A percentile compares a stretch with the other conserved stretches of the same genome.
phyloP scores from a whole-genome alignment of 2,888 invertebrate species.

The Coelinius sp. region DNA sequence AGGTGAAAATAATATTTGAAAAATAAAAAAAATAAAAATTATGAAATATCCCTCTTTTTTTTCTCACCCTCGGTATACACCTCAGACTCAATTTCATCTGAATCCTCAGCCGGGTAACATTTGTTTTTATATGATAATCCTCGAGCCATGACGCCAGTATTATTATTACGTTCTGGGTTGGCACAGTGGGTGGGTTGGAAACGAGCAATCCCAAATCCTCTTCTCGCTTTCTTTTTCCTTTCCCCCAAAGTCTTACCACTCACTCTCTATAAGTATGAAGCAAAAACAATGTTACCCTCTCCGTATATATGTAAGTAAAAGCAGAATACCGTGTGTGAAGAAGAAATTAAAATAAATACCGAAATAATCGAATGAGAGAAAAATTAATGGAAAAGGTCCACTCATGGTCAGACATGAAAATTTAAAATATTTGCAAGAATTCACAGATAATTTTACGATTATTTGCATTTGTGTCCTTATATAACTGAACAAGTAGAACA shows the following conservation, averaged over 20 bases:
- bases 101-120: slow-evolving; percentile 47
- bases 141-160: slow-evolving; percentile 49
- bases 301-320: background rate
- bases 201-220: slow-evolving; percentile 35
- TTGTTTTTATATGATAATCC: slow-evolving; percentile 55
- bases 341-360: background rate
- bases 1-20: background rate
- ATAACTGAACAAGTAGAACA: background rate
- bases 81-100: slow-evolving; percentile 41
- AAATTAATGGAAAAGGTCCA: background rate
- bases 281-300: slow-evolving; percentile 28
- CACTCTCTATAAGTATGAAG: slow-evolving; percentile 14
- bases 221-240: slow-evolving; percentile 36
- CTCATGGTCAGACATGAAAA: background rate
- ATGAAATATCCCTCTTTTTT: slow-evolving; percentile 22
- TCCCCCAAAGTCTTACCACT: slow-evolving; percentile 3
- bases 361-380: background rate
- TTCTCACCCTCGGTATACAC: slow-evolving; percentile 40
- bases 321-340: slow-evolving; percentile 30
- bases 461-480: background rate
- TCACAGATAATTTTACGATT: background rate
- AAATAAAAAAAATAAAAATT: no score
- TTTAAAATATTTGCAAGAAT: background rate
- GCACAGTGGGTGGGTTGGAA: slow-evolving; percentile 13
- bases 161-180: slow-evolving; percentile 51